Conservation (phyloP, 2,888 invertebrate species). For the Spodoptera exigua region DNA sequence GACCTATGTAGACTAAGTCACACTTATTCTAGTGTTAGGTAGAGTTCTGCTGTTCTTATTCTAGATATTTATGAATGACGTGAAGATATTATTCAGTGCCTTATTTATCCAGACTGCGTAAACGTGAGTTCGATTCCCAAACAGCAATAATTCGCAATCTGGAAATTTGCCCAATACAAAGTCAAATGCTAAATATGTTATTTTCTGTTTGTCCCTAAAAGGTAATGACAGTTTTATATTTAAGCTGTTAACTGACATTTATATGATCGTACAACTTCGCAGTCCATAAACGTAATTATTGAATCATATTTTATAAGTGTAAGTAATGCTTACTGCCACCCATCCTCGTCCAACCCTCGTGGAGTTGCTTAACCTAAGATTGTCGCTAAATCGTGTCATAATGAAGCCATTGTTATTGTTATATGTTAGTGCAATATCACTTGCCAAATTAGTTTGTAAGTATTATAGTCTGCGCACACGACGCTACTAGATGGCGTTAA, state of each 20-base stretch:
- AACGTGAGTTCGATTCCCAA: no score
- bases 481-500: no score
- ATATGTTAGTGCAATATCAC: constrained; percentile 75
- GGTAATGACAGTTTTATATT: no score
- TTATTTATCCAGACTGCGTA: no score
- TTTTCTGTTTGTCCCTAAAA: no score
- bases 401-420: constrained; percentile 60
- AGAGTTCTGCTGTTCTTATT: background rate
- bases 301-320: background rate
- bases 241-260: no score
- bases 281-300: background rate
- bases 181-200: no score
- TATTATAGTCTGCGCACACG: constrained; percentile 10
- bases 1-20: constrained; percentile 37
- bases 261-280: no score
- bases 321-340: background rate
- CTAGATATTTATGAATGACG: no score
- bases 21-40: constrained; percentile 40
- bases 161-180: no score
- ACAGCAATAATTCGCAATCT: no score
- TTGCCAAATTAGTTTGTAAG: constrained; percentile 73
- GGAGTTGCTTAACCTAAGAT: constrained; percentile 47
- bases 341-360: constrained; percentile 20
- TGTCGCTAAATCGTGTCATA: constrained; percentile 58
- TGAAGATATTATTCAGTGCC: no score